Percentiles rank a stretch among this genome's conserved stretches.
Evolutionary conservation across 2,113 vertebrate species (phyloP).

Genomic region (Mobula birostris): DNA sequence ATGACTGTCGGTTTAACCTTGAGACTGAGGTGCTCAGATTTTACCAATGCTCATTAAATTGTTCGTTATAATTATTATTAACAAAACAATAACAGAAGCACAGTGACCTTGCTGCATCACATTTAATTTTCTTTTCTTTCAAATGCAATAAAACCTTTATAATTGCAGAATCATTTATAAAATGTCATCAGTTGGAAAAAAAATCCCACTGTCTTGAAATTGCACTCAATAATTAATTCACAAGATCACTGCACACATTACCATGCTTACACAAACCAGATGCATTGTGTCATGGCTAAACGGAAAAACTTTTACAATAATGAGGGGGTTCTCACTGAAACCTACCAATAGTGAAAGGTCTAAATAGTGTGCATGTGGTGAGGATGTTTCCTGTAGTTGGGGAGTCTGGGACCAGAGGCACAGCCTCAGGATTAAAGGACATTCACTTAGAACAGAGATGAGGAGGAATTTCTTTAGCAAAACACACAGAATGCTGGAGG

Average conservation of each 20-base stretch:
- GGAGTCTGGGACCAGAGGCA: too few species aligned
- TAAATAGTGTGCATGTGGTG: too few species aligned
- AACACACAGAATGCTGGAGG: too few species aligned
- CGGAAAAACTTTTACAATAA: too few species aligned
- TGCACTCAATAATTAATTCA: not conserved
- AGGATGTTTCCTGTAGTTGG: too few species aligned
- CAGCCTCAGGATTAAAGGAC: not conserved
- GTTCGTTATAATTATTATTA: conserved; percentile 5
- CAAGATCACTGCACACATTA: conserved; percentile 12
- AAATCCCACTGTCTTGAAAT: not conserved
- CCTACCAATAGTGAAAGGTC: too few species aligned
- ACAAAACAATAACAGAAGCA: not conserved
- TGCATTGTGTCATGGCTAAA: not conserved
- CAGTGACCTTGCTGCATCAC: conserved; percentile 16
- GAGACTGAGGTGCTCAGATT: not conserved
- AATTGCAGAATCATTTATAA: not conserved
- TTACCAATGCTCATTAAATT: not conserved
- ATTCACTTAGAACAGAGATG: not conserved
- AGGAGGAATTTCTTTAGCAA: too few species aligned
- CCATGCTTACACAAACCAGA: not conserved
- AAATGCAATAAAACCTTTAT: conserved; percentile 5
- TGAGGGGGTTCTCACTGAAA: too few species aligned
- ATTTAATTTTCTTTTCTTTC: conserved; percentile 8
- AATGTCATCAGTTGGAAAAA: not conserved
- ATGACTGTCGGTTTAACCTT: not conserved